These are phyloP conservation scores for Empidonax traillii DNA, from an alignment of 2,113 vertebrate genomes.

Conservation along the genomic window DNA sequence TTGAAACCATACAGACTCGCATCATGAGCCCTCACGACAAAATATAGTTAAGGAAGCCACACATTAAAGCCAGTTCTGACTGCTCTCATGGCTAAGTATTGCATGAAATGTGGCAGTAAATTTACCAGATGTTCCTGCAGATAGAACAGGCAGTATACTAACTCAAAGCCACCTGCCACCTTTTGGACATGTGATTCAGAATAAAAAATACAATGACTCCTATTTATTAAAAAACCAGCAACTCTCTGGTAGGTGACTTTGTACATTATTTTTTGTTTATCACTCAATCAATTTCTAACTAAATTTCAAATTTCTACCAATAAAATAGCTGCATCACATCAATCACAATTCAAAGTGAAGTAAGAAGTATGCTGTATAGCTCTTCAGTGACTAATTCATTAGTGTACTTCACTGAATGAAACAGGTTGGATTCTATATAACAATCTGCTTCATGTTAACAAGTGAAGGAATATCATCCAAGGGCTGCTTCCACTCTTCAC, in stretches of 20 bases:
- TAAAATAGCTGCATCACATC: neutral
- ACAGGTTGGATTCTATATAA: neutral
- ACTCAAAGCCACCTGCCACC: neutral
- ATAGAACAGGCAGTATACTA: neutral
- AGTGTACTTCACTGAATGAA: neutral
- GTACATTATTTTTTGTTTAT: neutral
- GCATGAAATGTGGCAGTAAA: neutral
- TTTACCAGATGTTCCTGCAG: neutral
- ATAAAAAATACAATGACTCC: neutral
- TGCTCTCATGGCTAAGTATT: neutral
- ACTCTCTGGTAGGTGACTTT: neutral
- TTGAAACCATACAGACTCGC: neutral
- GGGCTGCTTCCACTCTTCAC: neutral
- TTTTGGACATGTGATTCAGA: neutral
- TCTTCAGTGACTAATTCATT: neutral
- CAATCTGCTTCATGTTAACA: neutral
- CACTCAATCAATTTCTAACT: neutral
- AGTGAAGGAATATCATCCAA: neutral
- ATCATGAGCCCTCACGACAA: neutral
- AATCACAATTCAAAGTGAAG: neutral
- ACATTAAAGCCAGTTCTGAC: neutral
- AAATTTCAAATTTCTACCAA: neutral
- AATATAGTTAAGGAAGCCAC: neutral
- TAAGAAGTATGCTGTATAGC: neutral
- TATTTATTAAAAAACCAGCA: neutral